Conservation (phyloP, 1,140 invertebrate species). For the Adoxophyes honmai region DNA sequence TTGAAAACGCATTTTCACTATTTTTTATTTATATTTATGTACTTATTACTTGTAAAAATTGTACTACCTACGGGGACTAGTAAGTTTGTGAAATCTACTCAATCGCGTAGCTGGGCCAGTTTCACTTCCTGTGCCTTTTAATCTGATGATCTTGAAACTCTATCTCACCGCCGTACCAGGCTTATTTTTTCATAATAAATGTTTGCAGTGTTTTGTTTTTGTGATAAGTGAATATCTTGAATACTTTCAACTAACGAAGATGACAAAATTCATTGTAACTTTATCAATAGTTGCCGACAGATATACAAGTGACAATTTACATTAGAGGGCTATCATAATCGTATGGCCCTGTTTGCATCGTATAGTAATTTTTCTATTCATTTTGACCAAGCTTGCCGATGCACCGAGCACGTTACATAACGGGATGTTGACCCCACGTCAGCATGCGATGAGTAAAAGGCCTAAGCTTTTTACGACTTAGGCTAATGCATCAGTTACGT, state of each 20-base stretch:
- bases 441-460: slow-evolving; percentile 6
- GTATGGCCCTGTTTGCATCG: neutral
- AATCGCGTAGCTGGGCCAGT: neutral
- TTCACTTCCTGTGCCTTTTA: slow-evolving; percentile 7
- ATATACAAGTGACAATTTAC: too few relatives aligned
- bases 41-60: too few relatives aligned
- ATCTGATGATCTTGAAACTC: neutral
- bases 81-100: neutral
- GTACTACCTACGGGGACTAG: neutral
- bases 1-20: too few relatives aligned
- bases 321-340: too few relatives aligned
- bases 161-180: neutral
- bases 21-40: too few relatives aligned
- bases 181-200: too few relatives aligned
- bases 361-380: neutral
- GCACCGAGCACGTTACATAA: slow-evolving; percentile 1
- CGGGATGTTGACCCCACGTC: slow-evolving; percentile 14
- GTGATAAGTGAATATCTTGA: too few relatives aligned
- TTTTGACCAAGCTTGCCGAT: neutral
- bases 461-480: slow-evolving; percentile 2
- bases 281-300: too few relatives aligned
- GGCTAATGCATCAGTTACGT: slow-evolving; percentile 1
- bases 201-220: too few relatives aligned
- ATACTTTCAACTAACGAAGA: too few relatives aligned
- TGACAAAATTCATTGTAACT: too few relatives aligned